Conservation (phyloP, 92 coral and sea anemone species). For the Porites cylindrica region DNA sequence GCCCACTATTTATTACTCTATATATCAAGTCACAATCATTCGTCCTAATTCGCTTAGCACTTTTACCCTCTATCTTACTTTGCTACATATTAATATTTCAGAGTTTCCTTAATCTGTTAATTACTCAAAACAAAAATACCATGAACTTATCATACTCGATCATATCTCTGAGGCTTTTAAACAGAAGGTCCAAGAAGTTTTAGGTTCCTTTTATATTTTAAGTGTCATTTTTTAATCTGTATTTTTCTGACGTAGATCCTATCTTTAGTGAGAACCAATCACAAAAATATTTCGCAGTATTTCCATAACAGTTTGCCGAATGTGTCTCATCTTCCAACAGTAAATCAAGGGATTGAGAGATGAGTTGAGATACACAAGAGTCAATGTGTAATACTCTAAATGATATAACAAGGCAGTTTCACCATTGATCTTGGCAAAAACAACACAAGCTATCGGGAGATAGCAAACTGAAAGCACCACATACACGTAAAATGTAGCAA, state of each 20-base stretch:
- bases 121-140: no score
- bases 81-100: no score
- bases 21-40: no score
- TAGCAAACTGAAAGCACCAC: conserved; percentile 5
- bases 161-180: no score
- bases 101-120: no score
- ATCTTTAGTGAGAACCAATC: not conserved
- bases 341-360: conserved; percentile 6
- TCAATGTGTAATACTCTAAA: not conserved
- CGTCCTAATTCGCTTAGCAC: no score
- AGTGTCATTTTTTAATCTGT: no score
- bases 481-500: conserved; percentile 11
- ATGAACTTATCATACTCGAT: no score
- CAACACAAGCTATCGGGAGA: not conserved
- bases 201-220: no score
- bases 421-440: not conserved
- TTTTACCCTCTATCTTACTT: no score
- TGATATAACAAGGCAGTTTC: not conserved
- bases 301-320: not conserved
- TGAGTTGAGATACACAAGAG: conserved; percentile 1
- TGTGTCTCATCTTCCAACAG: conserved; percentile 32
- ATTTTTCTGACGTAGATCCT: not conserved
- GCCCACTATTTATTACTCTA: no score
- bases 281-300: conserved; percentile 1
- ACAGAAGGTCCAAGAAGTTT: no score